Conservation (phyloP, 2,888 invertebrate genomes). For the Lasius platythorax region DNA sequence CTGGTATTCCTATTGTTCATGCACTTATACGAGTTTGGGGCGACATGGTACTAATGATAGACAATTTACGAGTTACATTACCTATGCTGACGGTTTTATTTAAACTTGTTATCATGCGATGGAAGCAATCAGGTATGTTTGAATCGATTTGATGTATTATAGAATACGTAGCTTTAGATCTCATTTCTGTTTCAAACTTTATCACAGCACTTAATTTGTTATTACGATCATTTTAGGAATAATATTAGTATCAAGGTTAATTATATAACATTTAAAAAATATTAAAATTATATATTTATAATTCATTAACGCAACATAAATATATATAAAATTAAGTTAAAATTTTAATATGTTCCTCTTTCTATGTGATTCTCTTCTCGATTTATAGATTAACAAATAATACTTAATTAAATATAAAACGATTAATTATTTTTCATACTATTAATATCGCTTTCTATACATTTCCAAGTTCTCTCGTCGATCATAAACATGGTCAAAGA, state of each 20-base stretch:
- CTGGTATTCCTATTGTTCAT: constrained; percentile 6
- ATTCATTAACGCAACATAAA: too few species aligned
- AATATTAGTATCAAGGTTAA: too few species aligned
- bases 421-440: background rate
- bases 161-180: background rate
- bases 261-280: too few species aligned
- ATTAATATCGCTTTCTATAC: background rate
- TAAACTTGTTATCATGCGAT: constrained; percentile 17
- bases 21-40: constrained; percentile 16
- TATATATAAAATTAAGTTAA: background rate
- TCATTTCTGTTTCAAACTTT: background rate
- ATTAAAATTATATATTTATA: too few species aligned
- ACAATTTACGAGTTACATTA: constrained; percentile 41
- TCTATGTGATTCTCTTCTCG: background rate
- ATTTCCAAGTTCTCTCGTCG: constrained; percentile 17
- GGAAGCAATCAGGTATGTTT: constrained; percentile 46
- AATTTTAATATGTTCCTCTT: background rate
- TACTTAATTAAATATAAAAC: background rate
- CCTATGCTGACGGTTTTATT: constrained; percentile 6
- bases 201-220: too few species aligned
- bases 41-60: background rate
- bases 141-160: background rate
- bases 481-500: constrained; percentile 55
- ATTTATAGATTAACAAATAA: background rate
- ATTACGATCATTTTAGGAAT: too few species aligned